Evolutionary conservation across 2,888 invertebrate species (phyloP).

Genomic region (Lysandra bellargus): DNA sequence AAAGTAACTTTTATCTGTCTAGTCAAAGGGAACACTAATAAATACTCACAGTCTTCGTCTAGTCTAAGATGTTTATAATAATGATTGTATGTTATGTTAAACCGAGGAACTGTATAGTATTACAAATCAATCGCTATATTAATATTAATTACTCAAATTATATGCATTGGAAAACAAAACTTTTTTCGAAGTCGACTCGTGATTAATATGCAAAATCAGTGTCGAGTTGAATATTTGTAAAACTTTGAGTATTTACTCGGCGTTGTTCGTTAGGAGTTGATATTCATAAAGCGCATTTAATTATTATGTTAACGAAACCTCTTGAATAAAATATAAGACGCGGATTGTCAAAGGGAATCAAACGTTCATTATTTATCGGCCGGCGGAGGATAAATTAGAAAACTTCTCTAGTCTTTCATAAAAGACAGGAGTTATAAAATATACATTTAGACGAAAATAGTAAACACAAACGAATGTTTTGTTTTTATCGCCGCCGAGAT

Average conservation of each 20-base stretch:
- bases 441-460: conserved; percentile 62
- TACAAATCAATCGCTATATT: background rate
- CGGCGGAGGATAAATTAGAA: conserved; percentile 47
- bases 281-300: conserved; percentile 79
- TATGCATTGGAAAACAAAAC: conserved; percentile 11
- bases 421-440: conserved; percentile 47
- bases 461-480: conserved; percentile 76
- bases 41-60: background rate
- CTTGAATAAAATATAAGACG: conserved; percentile 77
- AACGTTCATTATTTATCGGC: conserved; percentile 58
- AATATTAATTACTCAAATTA: background rate
- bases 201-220: conserved; percentile 73
- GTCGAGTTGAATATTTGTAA: conserved; percentile 70
- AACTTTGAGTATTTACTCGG: conserved; percentile 71
- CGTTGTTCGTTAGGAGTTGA: conserved; percentile 68
- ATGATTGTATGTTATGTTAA: too few species aligned
- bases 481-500: conserved; percentile 71
- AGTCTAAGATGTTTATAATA: background rate
- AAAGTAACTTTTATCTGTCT: background rate
- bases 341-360: conserved; percentile 72
- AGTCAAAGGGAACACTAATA: background rate
- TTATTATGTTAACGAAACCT: conserved; percentile 79
- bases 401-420: conserved; percentile 50
- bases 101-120: background rate
- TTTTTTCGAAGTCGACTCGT: conserved; percentile 37